Base-by-base conservation (phyloP, 2,888 invertebrate species). In the Zonitis immaculata region DNA sequence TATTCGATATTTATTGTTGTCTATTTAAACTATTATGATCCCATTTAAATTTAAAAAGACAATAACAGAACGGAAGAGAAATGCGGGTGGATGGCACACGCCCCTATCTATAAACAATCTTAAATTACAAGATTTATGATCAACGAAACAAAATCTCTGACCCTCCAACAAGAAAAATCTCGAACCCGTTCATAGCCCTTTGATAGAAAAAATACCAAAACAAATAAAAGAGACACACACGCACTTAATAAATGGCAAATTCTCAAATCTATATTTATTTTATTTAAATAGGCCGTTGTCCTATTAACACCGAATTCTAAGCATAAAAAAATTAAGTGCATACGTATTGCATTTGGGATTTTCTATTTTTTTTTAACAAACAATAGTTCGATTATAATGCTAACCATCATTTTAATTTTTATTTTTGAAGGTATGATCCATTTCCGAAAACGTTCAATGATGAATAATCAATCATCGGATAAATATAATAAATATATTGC, bases 401-500 rank as follows among this genome's bases (percentile, higher is more conserved):
- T n/a, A n/a, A n/a, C n/a, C n/a, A n/a, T n/a, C n/a, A n/a, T n/a
- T n/a, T n/a, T n/a, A n/a, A n/a, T n/a, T n/a, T n/a, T n/a, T n/a
- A n/a, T n/a, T n/a, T n/a, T n/a, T n/a, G n/a, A n/a, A 52, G 54
- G 51, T 45, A 70, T 70, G 70, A 69, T 66, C 47, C 63, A 66
- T 61, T 59, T 55, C 44, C 60, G 60, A 30, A 68, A 71, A 57
- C 65, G 64, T 43, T 56, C 66, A 9, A 54, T 57, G 48, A 61
- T 69, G 44, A 70, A 69, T 69, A 70, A 70, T 48, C 56, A 63
- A 3, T 64, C 35, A 9, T 9, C 60, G 6, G 64, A 82, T 42
- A 83, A 85, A 65, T 86, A 85, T 71, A 82, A 85, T 44, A 83
- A 82, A 43, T 85, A 85, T 20, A 80, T 85, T 61, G 82, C 82